Evolutionary conservation across 2,113 vertebrate genomes (phyloP).

Genomic region (Elachura formosa): DNA sequence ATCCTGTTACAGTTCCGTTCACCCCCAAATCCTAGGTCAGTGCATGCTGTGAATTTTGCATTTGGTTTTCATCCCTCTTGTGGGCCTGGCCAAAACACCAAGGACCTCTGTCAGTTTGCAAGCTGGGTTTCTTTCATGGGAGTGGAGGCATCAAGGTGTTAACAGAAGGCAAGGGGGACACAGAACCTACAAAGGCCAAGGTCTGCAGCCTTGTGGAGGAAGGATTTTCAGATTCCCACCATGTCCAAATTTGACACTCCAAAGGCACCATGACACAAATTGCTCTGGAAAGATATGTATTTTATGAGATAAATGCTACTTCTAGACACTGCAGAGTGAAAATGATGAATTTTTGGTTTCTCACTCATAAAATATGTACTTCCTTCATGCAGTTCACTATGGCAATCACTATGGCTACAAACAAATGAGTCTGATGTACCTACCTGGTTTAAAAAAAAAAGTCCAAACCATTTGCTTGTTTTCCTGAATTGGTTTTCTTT

Average conservation of each 20-base stretch:
- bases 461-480: not conserved
- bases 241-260: not conserved
- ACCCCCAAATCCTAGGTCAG: fast-evolving
- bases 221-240: not conserved
- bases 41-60: not conserved
- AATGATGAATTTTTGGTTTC: not conserved
- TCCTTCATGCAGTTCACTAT: not conserved
- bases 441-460: not conserved
- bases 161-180: not conserved
- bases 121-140: not conserved
- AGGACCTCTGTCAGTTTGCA: not conserved
- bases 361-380: not conserved
- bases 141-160: not conserved
- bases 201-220: not conserved
- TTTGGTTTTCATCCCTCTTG: not conserved
- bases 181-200: not conserved
- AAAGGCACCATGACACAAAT: not conserved
- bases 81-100: not conserved
- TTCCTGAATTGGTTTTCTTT: not conserved
- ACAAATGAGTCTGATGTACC: not conserved
- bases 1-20: fast-evolving
- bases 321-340: not conserved
- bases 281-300: not conserved
- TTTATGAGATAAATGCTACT: not conserved
- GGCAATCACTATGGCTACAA: not conserved